A percentile compares a stretch with the other conserved stretches of the same genome.
phyloP scores from a whole-genome alignment of 1,140 invertebrate species.

The Harpegnathos saltator region DNA sequence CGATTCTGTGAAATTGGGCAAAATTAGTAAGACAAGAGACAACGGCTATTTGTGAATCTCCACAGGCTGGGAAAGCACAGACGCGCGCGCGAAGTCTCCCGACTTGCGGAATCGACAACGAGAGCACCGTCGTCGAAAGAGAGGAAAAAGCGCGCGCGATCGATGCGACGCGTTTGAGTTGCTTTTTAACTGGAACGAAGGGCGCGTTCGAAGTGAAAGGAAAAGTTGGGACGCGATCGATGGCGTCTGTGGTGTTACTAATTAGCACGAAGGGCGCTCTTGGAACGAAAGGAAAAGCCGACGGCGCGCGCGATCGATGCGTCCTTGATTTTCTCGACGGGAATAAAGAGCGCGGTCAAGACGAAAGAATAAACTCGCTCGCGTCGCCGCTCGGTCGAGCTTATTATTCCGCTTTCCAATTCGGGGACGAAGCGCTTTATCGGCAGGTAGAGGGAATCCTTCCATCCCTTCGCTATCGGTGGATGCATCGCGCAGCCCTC shows the following conservation, averaged over 20 bases:
- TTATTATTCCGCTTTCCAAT: background rate
- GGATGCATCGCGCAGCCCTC: background rate
- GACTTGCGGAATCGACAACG: background rate
- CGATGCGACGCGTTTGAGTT: constrained; percentile 26
- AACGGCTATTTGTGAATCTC: too few relatives aligned
- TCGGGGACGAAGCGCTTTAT: background rate
- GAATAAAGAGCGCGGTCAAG: constrained; percentile 37
- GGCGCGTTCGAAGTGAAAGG: constrained; percentile 61
- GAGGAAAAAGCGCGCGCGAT: constrained; percentile 25
- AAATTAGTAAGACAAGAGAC: too few relatives aligned
- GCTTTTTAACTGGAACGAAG: constrained; percentile 57
- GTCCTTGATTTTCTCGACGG: constrained; percentile 53
- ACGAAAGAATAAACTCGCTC: constrained; percentile 8
- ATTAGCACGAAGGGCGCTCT: constrained; percentile 59
- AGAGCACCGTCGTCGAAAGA: background rate
- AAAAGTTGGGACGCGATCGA: constrained; percentile 55
- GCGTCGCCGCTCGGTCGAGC: background rate
- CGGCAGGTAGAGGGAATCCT: background rate
- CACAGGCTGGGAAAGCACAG: too few relatives aligned
- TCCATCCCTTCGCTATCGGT: background rate
- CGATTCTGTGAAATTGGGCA: too few relatives aligned
- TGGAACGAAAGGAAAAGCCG: constrained; percentile 56
- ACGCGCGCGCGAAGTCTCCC: background rate
- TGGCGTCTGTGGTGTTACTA: constrained; percentile 57
- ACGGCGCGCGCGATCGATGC: constrained; percentile 53